A percentile compares a stretch with the other conserved stretches of the same genome.
Conservation (phyloP, 2,888 invertebrate genomes). For the Oxytorus armatus region DNA sequence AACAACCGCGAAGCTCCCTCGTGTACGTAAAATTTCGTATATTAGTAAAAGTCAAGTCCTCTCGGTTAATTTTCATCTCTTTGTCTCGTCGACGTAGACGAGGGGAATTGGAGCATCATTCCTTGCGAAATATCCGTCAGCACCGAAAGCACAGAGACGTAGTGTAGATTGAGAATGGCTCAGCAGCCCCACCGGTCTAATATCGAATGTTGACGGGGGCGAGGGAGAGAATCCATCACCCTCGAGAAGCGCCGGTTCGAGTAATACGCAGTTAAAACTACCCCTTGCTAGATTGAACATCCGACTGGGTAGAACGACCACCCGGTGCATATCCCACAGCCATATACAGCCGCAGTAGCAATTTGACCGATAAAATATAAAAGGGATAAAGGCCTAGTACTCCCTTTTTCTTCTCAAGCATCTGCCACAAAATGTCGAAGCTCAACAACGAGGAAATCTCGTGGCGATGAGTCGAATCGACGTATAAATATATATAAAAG, state of each 20-base stretch:
- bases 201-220: conserved; percentile 41
- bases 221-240: conserved; percentile 28
- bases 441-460: neutral
- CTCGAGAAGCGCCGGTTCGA: conserved; percentile 37
- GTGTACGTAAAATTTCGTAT: too few relatives aligned
- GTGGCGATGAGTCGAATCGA: conserved; percentile 3
- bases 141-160: neutral
- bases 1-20: too few relatives aligned
- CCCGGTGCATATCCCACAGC: conserved; percentile 24
- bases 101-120: conserved; percentile 13
- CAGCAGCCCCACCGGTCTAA: conserved; percentile 31
- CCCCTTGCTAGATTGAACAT: conserved; percentile 67
- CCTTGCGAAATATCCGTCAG: neutral
- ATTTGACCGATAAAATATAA: conserved; percentile 28
- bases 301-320: conserved; percentile 29
- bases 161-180: neutral
- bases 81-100: conserved; percentile 11
- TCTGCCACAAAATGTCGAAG: too few relatives aligned
- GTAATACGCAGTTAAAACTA: conserved; percentile 69
- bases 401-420: too few relatives aligned
- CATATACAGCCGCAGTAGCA: neutral
- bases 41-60: neutral
- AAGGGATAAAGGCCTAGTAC: conserved; percentile 3
- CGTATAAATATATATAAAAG: conserved; percentile 9
- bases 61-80: conserved; percentile 7